Conservation (phyloP, 2,888 invertebrate genomes). For the Paralinhomoeus sp. region DNA sequence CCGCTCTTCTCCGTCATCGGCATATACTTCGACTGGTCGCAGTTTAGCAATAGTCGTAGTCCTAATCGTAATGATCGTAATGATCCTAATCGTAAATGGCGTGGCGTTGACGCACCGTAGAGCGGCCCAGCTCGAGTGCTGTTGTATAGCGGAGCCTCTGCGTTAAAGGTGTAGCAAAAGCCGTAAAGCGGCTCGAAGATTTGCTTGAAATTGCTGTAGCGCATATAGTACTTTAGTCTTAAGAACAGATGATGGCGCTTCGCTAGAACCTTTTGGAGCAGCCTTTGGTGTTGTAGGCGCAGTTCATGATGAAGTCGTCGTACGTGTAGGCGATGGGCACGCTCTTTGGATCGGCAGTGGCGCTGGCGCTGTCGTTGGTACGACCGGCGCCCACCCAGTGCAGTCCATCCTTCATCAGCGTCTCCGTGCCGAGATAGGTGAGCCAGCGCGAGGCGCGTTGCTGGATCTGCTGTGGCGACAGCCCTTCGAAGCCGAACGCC, state of each 20-base stretch:
- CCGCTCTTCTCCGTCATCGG: slow-evolving; percentile 26
- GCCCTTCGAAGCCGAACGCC: neutral
- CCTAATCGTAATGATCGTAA: slow-evolving; percentile 5
- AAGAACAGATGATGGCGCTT: no score
- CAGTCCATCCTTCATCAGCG: neutral
- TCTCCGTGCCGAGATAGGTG: neutral
- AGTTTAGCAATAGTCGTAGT: slow-evolving; percentile 15
- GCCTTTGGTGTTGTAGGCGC: slow-evolving; percentile 17
- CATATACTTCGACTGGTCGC: slow-evolving; percentile 14
- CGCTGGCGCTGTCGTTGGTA: no score
- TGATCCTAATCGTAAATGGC: no score
- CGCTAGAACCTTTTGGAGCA: slow-evolving; percentile 17
- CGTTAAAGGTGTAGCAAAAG: slow-evolving; percentile 25
- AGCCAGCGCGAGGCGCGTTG: neutral
- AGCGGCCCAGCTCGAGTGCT: slow-evolving; percentile 22
- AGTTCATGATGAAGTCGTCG: slow-evolving; percentile 17
- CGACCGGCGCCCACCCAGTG: no score
- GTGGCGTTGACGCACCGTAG: slow-evolving; percentile 26
- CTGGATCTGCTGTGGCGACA: neutral
- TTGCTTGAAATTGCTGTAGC: slow-evolving; percentile 25
- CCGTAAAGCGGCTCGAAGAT: slow-evolving; percentile 19
- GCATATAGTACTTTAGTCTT: no score
- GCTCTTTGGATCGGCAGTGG: no score
- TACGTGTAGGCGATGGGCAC: slow-evolving; percentile 11
- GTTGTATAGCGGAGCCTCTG: slow-evolving; percentile 4